phyloP scores from a whole-genome alignment of 2,888 invertebrate species.

The Drosophila bunnanda region DNA sequence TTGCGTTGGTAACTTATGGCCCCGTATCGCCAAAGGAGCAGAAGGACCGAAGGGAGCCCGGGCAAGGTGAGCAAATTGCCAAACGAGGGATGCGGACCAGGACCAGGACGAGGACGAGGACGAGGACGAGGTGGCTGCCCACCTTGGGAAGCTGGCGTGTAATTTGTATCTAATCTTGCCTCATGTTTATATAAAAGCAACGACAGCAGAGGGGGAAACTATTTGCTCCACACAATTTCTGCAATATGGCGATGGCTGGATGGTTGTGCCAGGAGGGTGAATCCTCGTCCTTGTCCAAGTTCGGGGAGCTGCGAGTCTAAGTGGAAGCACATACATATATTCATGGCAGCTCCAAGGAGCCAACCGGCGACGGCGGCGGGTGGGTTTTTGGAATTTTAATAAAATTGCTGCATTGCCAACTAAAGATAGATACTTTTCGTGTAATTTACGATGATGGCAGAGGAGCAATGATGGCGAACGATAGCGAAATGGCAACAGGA shows the following conservation, averaged over 20 bases:
- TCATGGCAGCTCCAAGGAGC: constrained; percentile 42
- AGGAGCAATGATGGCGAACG: constrained; percentile 61
- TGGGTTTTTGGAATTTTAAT: constrained; percentile 78
- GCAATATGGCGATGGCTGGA: constrained; percentile 70
- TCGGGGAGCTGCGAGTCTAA: constrained; percentile 22
- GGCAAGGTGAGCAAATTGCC: constrained; percentile 68
- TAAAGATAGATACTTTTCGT: constrained; percentile 79
- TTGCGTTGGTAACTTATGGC: constrained; percentile 73
- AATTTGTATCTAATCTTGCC: constrained; percentile 81
- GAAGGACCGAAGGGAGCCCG: constrained; percentile 14
- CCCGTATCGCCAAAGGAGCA: constrained; percentile 51
- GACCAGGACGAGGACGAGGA: neutral
- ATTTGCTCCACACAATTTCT: constrained; percentile 60
- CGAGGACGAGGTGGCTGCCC: constrained; percentile 39
- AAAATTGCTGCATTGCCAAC: constrained; percentile 79
- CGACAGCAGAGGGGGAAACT: constrained; percentile 51
- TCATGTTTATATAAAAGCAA: constrained; percentile 80
- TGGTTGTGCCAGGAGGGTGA: constrained; percentile 35
- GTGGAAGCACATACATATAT: constrained; percentile 54
- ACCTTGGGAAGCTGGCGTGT: constrained; percentile 77
- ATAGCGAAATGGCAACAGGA: constrained; percentile 45
- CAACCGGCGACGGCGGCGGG: constrained; percentile 23
- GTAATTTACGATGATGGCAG: constrained; percentile 79
- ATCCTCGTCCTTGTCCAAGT: constrained; percentile 28
- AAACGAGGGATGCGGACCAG: constrained; percentile 12